Percentiles rank a stretch among this genome's conserved stretches.
Evolutionary conservation across 2,113 vertebrate genomes (phyloP).

Genomic region (Mesembrinibis cayennensis): DNA sequence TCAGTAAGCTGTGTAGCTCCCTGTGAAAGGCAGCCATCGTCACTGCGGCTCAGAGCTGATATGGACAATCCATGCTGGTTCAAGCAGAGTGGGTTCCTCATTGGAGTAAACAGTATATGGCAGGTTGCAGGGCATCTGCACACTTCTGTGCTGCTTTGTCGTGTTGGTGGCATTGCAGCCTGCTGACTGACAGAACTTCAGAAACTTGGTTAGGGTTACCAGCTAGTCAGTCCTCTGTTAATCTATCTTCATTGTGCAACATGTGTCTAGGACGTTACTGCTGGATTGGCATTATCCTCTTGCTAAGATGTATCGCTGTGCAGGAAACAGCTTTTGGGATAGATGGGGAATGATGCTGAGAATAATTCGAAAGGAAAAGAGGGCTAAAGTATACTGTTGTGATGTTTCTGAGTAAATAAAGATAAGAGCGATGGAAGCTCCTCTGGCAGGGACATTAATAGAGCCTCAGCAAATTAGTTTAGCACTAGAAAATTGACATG

Average conservation of each 20-base stretch:
- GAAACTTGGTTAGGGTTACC: neutral
- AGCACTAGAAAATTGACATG: constrained; percentile 44
- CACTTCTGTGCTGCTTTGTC: neutral
- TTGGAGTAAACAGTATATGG: neutral
- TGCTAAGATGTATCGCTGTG: neutral
- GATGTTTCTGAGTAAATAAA: constrained; percentile 56
- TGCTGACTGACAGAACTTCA: neutral
- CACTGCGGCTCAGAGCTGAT: neutral
- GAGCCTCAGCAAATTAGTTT: constrained; percentile 28
- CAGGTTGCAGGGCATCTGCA: neutral
- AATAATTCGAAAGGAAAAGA: neutral
- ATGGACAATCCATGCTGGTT: neutral
- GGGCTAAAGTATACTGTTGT: neutral
- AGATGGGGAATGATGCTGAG: neutral
- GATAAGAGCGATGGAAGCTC: neutral
- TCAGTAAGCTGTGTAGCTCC: neutral
- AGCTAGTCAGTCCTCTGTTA: neutral
- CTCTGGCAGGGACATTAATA: constrained; percentile 3
- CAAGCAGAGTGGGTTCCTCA: neutral
- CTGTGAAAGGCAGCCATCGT: neutral
- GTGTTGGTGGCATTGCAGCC: neutral
- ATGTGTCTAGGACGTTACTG: neutral
- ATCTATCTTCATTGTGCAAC: neutral
- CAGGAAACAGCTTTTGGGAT: neutral
- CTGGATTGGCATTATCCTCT: neutral